These are phyloP conservation scores for Scaptomyza parva DNA, from an alignment of 2,888 invertebrate species.

Conservation along the genomic window DNA sequence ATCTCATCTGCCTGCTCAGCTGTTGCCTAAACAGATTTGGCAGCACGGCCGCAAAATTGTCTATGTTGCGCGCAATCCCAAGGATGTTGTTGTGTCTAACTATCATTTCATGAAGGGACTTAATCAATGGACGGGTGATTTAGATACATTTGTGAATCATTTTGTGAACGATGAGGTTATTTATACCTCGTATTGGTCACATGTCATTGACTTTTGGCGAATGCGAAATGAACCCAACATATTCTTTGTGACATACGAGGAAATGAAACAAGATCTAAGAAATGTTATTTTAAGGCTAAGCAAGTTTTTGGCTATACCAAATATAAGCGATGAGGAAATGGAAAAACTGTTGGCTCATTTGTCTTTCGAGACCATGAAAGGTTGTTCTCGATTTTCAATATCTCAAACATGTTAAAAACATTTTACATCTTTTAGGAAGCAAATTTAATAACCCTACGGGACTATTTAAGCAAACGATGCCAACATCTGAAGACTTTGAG, in stretches of 20 bases:
- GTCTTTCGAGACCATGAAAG: slow-evolving; percentile 61
- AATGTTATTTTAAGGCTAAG: slow-evolving; percentile 45
- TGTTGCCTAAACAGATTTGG: no score
- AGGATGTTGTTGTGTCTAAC: slow-evolving; percentile 92
- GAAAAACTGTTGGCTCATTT: slow-evolving; percentile 38
- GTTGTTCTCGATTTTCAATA: no score
- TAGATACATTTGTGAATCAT: slow-evolving; percentile 83
- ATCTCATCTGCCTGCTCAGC: no score
- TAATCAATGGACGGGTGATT: slow-evolving; percentile 86
- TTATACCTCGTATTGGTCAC: slow-evolving; percentile 58
- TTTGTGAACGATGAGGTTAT: slow-evolving; percentile 39
- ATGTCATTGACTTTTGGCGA: slow-evolving; percentile 73
- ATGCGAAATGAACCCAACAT: slow-evolving; percentile 64
- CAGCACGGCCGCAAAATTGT: no score
- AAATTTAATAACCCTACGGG: slow-evolving; percentile 17
- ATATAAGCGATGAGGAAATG: slow-evolving; percentile 32
- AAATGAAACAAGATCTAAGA: slow-evolving; percentile 66
- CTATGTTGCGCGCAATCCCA: slow-evolving; percentile 93
- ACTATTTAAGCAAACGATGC: rapidly evolving
- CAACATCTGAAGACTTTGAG: slow-evolving; percentile 14
- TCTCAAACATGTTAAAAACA: no score
- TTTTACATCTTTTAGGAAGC: slow-evolving; percentile 13
- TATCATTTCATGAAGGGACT: slow-evolving; percentile 89
- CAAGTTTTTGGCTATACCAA: slow-evolving; percentile 37
- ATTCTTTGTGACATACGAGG: slow-evolving; percentile 73